These are phyloP conservation scores for Lithobates pipiens DNA, from an alignment of 2,797 vertebrate genomes.

Conservation along the genomic window DNA sequence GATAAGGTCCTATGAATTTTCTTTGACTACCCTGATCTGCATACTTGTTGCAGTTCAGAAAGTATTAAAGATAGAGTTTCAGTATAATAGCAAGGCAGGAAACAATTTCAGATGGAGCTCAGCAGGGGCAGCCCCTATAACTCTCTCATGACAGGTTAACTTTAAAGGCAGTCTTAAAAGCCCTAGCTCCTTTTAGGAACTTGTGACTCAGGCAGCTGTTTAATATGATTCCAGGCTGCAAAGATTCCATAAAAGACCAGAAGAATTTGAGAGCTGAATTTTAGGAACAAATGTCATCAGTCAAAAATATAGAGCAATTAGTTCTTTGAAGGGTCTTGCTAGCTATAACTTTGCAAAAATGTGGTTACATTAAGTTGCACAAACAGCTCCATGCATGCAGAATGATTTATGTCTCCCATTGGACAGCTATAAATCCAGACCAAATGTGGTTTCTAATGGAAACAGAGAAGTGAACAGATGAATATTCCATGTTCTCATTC, in stretches of 20 bases:
- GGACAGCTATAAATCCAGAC: conserved; percentile 25
- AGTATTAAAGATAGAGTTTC: too few relatives aligned
- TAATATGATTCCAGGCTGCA: neutral
- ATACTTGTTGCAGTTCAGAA: too few relatives aligned
- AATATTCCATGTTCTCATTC: conserved; percentile 42
- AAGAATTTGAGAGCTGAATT: neutral
- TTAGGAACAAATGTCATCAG: conserved; percentile 17
- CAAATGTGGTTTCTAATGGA: conserved; percentile 36
- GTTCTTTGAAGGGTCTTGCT: neutral
- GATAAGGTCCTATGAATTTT: too few relatives aligned
- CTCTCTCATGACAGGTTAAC: too few relatives aligned
- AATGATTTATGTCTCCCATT: conserved; percentile 22
- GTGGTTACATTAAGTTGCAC: conserved; percentile 41
- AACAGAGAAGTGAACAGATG: conserved; percentile 31
- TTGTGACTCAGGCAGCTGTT: neutral
- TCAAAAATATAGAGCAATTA: conserved; percentile 16
- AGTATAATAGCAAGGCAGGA: too few relatives aligned
- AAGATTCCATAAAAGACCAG: neutral
- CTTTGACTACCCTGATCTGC: too few relatives aligned
- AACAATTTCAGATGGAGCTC: too few relatives aligned
- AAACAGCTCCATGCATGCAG: conserved; percentile 4
- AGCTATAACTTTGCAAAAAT: conserved; percentile 17
- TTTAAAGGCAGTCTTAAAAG: neutral
- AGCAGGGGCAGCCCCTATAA: too few relatives aligned
- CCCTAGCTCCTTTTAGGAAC: neutral